These are phyloP conservation scores for Meteorus sp. DNA, from an alignment of 1,140 invertebrate species.

Conservation along the genomic window DNA sequence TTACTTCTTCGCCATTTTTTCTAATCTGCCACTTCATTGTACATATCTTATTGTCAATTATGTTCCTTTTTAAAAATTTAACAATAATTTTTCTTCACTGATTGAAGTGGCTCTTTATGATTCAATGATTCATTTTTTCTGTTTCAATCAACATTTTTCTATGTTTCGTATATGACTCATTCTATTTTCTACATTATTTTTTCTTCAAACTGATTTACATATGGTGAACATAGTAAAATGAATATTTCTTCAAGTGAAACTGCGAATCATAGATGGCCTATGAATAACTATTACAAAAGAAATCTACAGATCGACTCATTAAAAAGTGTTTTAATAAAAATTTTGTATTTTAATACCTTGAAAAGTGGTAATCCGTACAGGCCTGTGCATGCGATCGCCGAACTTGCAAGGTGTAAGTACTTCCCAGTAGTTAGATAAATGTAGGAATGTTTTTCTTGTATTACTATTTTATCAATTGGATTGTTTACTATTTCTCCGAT, in stretches of 20 bases:
- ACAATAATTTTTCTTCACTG: background rate
- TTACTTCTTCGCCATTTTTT: too few relatives aligned
- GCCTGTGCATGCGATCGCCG: constrained; percentile 82
- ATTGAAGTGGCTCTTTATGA: constrained; percentile 14
- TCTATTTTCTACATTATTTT: background rate
- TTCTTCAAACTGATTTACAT: background rate
- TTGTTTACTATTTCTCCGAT: too few relatives aligned
- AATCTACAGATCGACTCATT: constrained; percentile 1
- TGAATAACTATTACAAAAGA: background rate
- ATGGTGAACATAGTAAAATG: background rate
- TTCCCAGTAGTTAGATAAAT: constrained; percentile 35
- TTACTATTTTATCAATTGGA: constrained; percentile 4
- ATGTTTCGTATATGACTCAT: background rate
- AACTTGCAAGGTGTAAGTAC: constrained; percentile 86
- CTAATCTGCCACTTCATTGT: too few relatives aligned
- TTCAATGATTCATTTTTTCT: background rate
- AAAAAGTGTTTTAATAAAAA: constrained; percentile 26
- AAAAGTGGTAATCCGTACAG: constrained; percentile 59
- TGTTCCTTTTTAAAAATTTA: too few relatives aligned
- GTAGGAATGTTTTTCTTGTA: constrained; percentile 9
- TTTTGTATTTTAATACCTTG: constrained; percentile 46
- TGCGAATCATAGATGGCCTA: constrained; percentile 20
- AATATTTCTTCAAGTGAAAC: background rate
- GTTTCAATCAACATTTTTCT: background rate
- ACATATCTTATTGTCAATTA: too few relatives aligned